These are phyloP conservation scores for Pachypsylla venusta DNA, from an alignment of 1,140 invertebrate genomes.

Conservation along the genomic window DNA sequence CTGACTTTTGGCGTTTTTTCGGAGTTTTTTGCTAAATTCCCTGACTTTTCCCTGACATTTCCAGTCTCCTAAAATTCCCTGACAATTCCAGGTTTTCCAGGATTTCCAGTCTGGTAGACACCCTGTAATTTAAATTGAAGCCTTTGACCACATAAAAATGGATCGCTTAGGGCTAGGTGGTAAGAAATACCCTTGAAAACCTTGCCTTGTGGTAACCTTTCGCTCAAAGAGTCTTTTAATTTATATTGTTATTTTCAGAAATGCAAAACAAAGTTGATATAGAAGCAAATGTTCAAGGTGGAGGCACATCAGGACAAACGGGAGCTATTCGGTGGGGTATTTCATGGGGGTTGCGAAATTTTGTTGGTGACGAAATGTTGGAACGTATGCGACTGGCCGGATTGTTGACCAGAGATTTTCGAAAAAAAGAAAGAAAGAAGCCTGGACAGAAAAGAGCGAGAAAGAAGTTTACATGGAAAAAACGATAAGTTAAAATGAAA, in stretches of 20 bases:
- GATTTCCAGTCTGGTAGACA: too few species aligned
- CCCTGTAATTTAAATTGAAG: too few species aligned
- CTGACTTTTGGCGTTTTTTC: too few species aligned
- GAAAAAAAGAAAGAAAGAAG: slow-evolving; percentile 81
- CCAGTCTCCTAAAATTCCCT: too few species aligned
- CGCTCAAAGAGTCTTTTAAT: too few species aligned
- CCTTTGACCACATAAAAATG: too few species aligned
- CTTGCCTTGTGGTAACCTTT: too few species aligned
- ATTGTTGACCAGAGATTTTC: slow-evolving; percentile 63
- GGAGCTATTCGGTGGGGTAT: slow-evolving; percentile 77
- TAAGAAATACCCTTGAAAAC: too few species aligned
- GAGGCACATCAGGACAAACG: slow-evolving; percentile 57
- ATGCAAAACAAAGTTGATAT: slow-evolving; percentile 68
- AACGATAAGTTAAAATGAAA: slow-evolving; percentile 43
- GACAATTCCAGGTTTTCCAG: too few species aligned
- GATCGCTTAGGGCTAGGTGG: too few species aligned
- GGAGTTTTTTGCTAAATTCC: too few species aligned
- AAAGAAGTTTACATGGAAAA: slow-evolving; percentile 87
- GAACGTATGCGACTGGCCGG: slow-evolving; percentile 87
- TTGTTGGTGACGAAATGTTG: slow-evolving; percentile 56
- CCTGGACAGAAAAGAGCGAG: slow-evolving; percentile 80
- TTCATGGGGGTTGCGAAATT: slow-evolving; percentile 57
- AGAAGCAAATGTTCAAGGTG: slow-evolving; percentile 50
- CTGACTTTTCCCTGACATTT: too few species aligned
- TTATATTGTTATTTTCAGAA: slow-evolving; percentile 66